Base-by-base conservation (phyloP, 2,888 invertebrate genomes). In the Anticlea derivata region DNA sequence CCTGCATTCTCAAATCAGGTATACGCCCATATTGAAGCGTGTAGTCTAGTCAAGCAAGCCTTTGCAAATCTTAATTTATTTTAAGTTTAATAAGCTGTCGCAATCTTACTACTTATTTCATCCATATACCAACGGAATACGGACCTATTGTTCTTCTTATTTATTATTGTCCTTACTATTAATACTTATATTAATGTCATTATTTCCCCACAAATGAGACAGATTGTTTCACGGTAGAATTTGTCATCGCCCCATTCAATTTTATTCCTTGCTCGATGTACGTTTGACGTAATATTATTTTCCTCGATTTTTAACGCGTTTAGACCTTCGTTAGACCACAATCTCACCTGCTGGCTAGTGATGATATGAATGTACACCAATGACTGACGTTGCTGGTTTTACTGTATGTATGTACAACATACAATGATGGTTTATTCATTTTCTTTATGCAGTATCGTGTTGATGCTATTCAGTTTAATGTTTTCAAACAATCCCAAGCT, bases 101-200 rank as follows among this genome's bases (percentile, higher is more conserved):
- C n/a, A n/a, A n/a, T 17, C 17, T 17, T 17, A 4, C 4, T 17
- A 17, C 17, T 17, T 17, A 17, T 17, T n/a, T n/a, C n/a, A n/a
- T n/a, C n/a, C n/a, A n/a, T n/a, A n/a, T n/a, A n/a, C n/a, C n/a
- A n/a, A n/a, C 17, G 2, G 4, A 17, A 17, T 7, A 30, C 7
- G 11, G 29, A 12, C 23, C 11, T 10, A n/a, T n/a, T n/a, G n/a
- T 35, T 35, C 11, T 30, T 30, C 11, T 5, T 30, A 11, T 3
- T 2, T 17, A 3, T 30, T 10, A 30, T 52, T 52, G 47, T 52
- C 11, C 27, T 33, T 48, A 39, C 12, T n/a, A n/a, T n/a, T n/a
- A n/a, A n/a, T n/a, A 27, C 34, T 40, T 29, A 44, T 4, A 17
- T 17, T 45, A n/a, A n/a, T 40, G 39, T 45, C 33, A 8, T 41